Conservation (phyloP, 2,113 vertebrate species). For the Myotis yumanensis region DNA sequence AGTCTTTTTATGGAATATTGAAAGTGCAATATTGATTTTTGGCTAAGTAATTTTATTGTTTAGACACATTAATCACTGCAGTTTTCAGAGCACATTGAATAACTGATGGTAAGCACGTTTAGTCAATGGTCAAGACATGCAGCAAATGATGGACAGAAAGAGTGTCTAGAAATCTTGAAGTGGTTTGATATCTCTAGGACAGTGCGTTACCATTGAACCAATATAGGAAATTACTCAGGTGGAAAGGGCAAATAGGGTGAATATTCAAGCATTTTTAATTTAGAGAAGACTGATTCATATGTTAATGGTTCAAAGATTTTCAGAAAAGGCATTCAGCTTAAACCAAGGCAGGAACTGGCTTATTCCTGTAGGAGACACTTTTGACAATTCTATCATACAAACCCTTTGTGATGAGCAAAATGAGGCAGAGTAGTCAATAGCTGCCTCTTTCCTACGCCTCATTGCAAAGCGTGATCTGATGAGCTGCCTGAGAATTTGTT, state of each 20-base stretch:
- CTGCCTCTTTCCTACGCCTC: not conserved
- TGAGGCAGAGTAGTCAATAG: not conserved
- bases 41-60: constrained; percentile 57
- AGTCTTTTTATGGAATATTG: constrained; percentile 59
- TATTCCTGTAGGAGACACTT: not conserved
- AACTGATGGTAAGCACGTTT: not conserved
- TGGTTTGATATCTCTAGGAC: not conserved
- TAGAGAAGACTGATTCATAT: not conserved
- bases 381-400: not conserved
- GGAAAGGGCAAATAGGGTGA: not conserved
- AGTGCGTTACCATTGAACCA: not conserved
- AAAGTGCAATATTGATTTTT: constrained; percentile 66
- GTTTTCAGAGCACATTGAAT: constrained; percentile 26
- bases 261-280: not conserved
- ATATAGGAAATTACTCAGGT: not conserved
- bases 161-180: not conserved
- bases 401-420: not conserved
- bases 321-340: not conserved
- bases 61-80: constrained; percentile 55
- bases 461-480: not conserved
- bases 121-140: not conserved
- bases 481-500: not conserved
- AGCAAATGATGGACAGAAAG: not conserved
- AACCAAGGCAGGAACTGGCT: not conserved
- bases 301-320: not conserved